Percentiles rank a stretch among this genome's conserved stretches.
These are phyloP conservation scores for Pachypanchax playfairii DNA, from an alignment of 2,113 vertebrate genomes.

Conservation along the genomic window DNA sequence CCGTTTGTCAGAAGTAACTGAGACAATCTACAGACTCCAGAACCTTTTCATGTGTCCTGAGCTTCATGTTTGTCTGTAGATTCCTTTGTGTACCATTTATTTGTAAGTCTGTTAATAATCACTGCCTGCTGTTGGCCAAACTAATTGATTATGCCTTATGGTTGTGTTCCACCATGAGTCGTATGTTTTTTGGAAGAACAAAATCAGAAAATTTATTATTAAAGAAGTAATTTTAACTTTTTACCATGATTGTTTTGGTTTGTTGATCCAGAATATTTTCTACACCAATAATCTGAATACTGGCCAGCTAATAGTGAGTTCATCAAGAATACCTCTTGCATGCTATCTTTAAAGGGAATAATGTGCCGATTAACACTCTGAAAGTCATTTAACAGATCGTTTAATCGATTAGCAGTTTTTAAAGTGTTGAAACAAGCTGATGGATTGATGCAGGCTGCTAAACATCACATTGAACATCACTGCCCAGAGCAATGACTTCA, in stretches of 20 bases:
- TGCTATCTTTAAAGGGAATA: not conserved
- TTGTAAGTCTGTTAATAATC: conserved; percentile 23
- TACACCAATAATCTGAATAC: not conserved
- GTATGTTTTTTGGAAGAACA: conserved; percentile 12
- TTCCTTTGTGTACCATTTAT: conserved; percentile 17
- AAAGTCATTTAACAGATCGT: too few relatives aligned
- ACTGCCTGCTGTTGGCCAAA: conserved; percentile 39
- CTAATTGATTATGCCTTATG: conserved; percentile 64
- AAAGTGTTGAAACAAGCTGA: not conserved
- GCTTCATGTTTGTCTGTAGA: conserved; percentile 32
- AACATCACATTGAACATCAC: not conserved
- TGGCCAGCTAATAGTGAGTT: not conserved
- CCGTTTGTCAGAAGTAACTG: conserved; percentile 50
- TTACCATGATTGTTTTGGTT: conserved; percentile 8
- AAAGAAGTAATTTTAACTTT: conserved; percentile 19
- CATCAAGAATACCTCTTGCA: not conserved
- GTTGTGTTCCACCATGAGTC: conserved; percentile 25
- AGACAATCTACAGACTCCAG: conserved; percentile 55
- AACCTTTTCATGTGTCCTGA: conserved; percentile 36
- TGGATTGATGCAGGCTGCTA: not conserved
- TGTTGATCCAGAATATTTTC: not conserved
- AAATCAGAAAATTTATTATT: conserved; percentile 9
- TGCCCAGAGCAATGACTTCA: conserved; percentile 1
- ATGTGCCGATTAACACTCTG: not conserved
- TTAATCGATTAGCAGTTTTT: too few relatives aligned